phyloP scores from a whole-genome alignment of 2,113 vertebrate genomes.

The Cynopterus brachyotis region DNA sequence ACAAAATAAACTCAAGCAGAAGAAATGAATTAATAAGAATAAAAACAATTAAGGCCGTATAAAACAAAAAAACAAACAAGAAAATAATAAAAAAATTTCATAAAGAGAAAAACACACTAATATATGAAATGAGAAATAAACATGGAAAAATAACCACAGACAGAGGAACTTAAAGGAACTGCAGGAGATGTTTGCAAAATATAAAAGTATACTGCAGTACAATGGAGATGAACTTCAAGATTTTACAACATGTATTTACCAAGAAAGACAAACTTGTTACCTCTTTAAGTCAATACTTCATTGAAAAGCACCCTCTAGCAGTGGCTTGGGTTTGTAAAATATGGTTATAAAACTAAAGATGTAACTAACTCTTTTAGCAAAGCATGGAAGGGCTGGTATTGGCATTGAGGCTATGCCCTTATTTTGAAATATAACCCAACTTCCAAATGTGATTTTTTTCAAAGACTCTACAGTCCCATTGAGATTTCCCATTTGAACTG shows the following conservation, averaged over 20 bases:
- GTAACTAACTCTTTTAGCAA: not conserved
- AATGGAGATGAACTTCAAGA: not conserved
- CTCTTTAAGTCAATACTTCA: constrained; percentile 30
- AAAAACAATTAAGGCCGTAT: not conserved
- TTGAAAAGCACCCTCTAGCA: not conserved
- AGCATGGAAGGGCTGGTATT: not conserved
- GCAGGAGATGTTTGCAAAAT: not conserved
- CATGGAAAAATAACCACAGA: not conserved
- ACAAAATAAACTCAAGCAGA: not conserved
- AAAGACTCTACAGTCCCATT: not conserved
- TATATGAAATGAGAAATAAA: not conserved
- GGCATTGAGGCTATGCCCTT: not conserved
- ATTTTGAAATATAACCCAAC: constrained; percentile 32
- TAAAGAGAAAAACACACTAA: not conserved
- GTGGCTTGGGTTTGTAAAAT: not conserved
- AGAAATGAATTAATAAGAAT: constrained; percentile 2
- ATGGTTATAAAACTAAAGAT: not conserved
- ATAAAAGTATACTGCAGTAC: not conserved
- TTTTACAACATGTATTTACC: not conserved
- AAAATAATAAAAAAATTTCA: not conserved
- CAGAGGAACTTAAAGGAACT: not conserved
- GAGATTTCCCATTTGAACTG: constrained; percentile 30
- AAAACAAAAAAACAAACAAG: not conserved
- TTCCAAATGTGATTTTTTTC: constrained; percentile 20
- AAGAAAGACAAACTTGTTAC: not conserved